Conservation (phyloP, 2,888 invertebrate genomes). For the Lysandra coridon region DNA sequence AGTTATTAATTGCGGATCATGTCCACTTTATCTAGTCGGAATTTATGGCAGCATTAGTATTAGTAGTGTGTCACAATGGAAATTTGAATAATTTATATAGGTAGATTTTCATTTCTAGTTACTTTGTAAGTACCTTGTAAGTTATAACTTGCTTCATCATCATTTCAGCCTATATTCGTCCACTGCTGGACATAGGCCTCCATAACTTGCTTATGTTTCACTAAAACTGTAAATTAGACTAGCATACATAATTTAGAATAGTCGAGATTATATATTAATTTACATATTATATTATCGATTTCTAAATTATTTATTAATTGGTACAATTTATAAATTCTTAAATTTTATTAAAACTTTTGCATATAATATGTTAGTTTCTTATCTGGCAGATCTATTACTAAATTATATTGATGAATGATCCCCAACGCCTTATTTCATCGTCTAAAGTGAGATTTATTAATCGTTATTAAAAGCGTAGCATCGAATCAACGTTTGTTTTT, state of each 20-base stretch:
- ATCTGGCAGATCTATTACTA: neutral
- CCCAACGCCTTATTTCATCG: constrained; percentile 1
- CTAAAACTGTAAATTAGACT: too few species aligned
- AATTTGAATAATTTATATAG: neutral
- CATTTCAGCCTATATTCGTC: too few species aligned
- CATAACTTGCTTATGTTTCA: too few species aligned
- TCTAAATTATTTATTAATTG: too few species aligned
- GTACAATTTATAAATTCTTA: too few species aligned
- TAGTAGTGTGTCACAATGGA: neutral
- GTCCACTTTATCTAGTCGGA: constrained; percentile 12
- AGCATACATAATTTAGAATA: too few species aligned
- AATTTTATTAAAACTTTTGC: neutral
- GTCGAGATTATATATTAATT: too few species aligned
- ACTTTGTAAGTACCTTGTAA: neutral
- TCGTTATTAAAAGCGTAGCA: neutral
- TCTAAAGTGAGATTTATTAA: constrained; percentile 3
- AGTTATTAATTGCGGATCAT: constrained; percentile 45
- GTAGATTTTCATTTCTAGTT: neutral
- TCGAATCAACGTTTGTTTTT: constrained; percentile 9
- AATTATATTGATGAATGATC: neutral
- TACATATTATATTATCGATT: too few species aligned
- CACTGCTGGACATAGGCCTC: too few species aligned
- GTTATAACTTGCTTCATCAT: too few species aligned
- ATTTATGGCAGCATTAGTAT: constrained; percentile 17
- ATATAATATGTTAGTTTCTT: neutral